phyloP scores from a whole-genome alignment of 2,888 invertebrate species.

The Agrochola lychnidis region DNA sequence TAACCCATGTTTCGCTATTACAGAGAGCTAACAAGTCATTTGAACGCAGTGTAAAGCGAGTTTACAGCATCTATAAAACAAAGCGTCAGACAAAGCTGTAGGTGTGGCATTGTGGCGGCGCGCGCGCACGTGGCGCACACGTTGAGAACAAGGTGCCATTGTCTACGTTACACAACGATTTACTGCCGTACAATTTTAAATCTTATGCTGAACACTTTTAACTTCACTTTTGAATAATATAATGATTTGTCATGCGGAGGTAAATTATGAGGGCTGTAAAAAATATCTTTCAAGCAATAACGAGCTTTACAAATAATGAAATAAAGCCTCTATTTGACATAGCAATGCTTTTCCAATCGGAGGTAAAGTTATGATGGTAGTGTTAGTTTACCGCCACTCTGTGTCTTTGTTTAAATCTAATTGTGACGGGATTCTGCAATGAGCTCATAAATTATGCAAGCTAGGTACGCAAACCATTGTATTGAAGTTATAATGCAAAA shows the following conservation, averaged over 20 bases:
- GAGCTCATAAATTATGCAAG: constrained; percentile 40
- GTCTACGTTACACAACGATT: constrained; percentile 69
- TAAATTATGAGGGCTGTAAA: constrained; percentile 69
- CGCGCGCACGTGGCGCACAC: constrained; percentile 79
- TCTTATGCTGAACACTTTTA: constrained; percentile 7
- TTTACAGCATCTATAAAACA: constrained; percentile 54
- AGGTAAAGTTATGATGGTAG: constrained; percentile 69
- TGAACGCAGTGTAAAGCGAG: constrained; percentile 23
- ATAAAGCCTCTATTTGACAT: constrained; percentile 5
- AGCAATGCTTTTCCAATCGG: not conserved
- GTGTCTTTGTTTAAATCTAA: constrained; percentile 61
- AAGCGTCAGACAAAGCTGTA: constrained; percentile 64
- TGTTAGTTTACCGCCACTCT: constrained; percentile 72
- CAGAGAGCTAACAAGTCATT: constrained; percentile 31
- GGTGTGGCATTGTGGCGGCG: constrained; percentile 64
- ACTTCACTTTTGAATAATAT: constrained; percentile 15
- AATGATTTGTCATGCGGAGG: constrained; percentile 18
- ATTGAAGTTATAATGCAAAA: not conserved
- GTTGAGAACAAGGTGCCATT: constrained; percentile 79
- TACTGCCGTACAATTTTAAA: constrained; percentile 40
- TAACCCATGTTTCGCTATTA: constrained; percentile 5
- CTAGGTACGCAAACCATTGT: not conserved
- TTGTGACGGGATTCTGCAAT: constrained; percentile 41
- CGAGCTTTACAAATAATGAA: not conserved
- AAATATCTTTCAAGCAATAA: constrained; percentile 14